Conservation (phyloP, 2,113 vertebrate species). For the Odobenus rosmarus region DNA sequence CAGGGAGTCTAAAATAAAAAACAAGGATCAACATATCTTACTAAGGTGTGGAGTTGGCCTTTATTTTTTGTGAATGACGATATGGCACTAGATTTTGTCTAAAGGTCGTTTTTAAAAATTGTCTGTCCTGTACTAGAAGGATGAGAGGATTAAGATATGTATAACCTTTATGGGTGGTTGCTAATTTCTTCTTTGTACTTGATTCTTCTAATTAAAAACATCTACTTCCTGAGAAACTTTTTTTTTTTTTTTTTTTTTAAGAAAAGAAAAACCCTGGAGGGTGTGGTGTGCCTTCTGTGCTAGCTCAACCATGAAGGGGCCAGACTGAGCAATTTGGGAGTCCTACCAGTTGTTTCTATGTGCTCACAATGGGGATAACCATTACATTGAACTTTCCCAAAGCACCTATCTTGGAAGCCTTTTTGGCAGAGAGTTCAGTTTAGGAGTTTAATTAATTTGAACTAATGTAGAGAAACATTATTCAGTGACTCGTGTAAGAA, state of each 20-base stretch:
- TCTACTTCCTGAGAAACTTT: background rate
- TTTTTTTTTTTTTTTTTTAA: background rate
- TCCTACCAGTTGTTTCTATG: background rate
- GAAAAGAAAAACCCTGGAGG: background rate
- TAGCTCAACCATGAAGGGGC: background rate
- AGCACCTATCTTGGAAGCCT: background rate
- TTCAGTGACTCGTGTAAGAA: background rate
- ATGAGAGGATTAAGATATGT: background rate
- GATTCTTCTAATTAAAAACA: background rate
- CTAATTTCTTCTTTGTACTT: background rate
- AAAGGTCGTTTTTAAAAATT: background rate
- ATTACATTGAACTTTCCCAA: background rate
- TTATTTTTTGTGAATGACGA: background rate
- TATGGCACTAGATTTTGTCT: background rate
- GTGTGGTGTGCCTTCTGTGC: background rate
- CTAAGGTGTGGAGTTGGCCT: background rate
- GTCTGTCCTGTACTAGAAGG: background rate
- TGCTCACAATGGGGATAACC: background rate
- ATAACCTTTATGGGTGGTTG: background rate
- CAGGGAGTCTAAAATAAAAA: background rate
- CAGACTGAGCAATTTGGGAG: background rate
- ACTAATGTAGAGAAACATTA: background rate
- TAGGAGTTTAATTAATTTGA: background rate
- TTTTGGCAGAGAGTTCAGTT: background rate
- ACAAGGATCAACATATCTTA: background rate